Base-by-base conservation (phyloP, 2,113 vertebrate species). In the Mesoclemmys tuberculata region DNA sequence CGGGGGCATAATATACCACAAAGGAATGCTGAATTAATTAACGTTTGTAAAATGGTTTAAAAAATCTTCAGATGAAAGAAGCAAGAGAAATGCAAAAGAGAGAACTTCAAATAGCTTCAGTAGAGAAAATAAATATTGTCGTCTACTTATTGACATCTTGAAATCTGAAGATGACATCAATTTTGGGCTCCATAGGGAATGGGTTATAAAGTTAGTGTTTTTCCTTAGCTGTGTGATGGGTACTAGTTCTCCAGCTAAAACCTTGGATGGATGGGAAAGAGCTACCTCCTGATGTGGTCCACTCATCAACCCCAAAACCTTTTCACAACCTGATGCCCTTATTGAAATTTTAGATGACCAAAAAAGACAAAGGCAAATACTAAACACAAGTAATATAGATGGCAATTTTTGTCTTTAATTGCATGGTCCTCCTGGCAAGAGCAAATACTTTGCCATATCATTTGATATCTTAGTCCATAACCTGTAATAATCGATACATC, bases 401-500 rank as follows among this genome's bases (percentile, higher is more conserved):
- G 82, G 71, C 51, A 58, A 7, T 71, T 82, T 21, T 74, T 86
- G 87, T 81, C 82, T 94, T 93, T 90, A 85, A 56, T 16, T 93
- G 80, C 88, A 92, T 21, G 5, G 86, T 84, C 87, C 91, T 85
- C 91, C 93, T 93, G 93, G 88, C 91, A 93, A 64, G 93, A 92
- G 7, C 84, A 96, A 93, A 92, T 87, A 93, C n/a, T 11, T 61
- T 75, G 89, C 89, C 52, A 0, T 93, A 94, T 92, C 71, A 95
- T 89, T 83, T 75, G 75, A 82, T 94, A 93, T 84, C 92, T 90
- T 75, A 49, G 82, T 27, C 84, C 89, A 78, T 75, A 97, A 97
- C 94, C 96, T 94, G 83, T 92, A 90, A 95, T 95, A 97, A 97
- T 96, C 96, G 89, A 41, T 29, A 26, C 81, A 51, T 85, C 79